A percentile compares a stretch with the other conserved stretches of the same genome.
These are phyloP conservation scores for Merops nubicus DNA, from an alignment of 2,113 vertebrate species.

Conservation along the genomic window DNA sequence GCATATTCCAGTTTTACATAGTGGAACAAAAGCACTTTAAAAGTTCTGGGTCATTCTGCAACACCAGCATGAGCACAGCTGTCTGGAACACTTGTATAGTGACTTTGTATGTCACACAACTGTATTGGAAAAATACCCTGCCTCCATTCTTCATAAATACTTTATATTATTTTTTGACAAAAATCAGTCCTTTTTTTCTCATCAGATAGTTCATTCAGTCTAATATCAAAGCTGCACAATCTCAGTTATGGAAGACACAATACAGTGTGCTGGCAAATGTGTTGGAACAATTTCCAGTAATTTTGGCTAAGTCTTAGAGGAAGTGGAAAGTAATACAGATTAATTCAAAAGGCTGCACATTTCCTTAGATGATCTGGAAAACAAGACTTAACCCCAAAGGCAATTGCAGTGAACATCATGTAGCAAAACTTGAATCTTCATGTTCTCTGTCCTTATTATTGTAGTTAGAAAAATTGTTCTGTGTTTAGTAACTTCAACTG, in stretches of 20 bases:
- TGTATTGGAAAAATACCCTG: not conserved
- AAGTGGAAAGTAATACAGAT: slow-evolving; percentile 2
- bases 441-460: not conserved
- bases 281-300: slow-evolving; percentile 14
- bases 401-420: not conserved
- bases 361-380: not conserved
- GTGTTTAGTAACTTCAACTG: not conserved
- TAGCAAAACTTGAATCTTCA: not conserved
- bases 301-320: not conserved
- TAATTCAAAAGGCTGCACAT: not conserved
- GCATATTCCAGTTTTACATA: not conserved
- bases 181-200: not conserved
- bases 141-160: not conserved
- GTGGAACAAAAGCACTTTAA: not conserved
- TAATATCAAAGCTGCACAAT: not conserved
- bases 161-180: not conserved
- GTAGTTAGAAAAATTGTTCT: not conserved
- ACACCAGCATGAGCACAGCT: not conserved
- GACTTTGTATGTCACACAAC: not conserved
- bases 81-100: not conserved
- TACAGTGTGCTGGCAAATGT: not conserved
- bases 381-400: not conserved
- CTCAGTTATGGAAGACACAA: not conserved
- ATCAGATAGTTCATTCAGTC: not conserved
- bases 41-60: not conserved